Evolutionary conservation across 2,888 invertebrate genomes (phyloP), one percentile per base, ranked within the genome.

Genomic region (Cataglyphis altisquamis): DNA sequence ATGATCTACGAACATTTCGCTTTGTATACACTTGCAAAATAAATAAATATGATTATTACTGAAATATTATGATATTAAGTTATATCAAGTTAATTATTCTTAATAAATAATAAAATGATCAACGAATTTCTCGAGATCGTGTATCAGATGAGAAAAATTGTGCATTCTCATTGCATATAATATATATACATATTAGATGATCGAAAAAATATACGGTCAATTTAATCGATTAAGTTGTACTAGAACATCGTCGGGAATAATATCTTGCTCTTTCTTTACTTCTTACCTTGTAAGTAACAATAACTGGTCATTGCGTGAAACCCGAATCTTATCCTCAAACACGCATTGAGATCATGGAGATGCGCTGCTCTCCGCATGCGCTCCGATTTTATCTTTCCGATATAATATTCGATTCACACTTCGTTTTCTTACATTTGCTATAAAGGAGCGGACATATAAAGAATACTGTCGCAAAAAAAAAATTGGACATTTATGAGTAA

Each of bases 1-100:
- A 86, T 84, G 82, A 86, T 90, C 86, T 77, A 89, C 86, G 87
- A 85, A 83, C 88, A 84, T 82, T 63, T 84, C 60, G 45, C 52
- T 52, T 68, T 64, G 18, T 62, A 18, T 48, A 74, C 29, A 45
- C 3, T 36, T 21, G 60, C 52, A 6, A 82, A 90, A 87, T 83
- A 86, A 90, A 84, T 64, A 32, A 21, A 63, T 32, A 32, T 10
- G 41, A n/a, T 60, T 18, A 3, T 41, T 39, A 64, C 29, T 3
- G 1, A 25, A 72, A 9, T 9, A 15, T 32, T 21, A 18, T 25
- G 52, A 66, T 64, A 64, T 36, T 63, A 66, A 75, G 29, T 75
- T n/a, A 72, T 57, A 18, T 84, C 64, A 87, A 85, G 66, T 77
- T 63, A 84, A 68, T 45, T 70, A 60, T 32, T 29, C 45, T 15